A percentile compares a stretch with the other conserved stretches of the same genome.
phyloP scores from a whole-genome alignment of 2,797 vertebrate genomes.

The Hyperoplus lanceolatus region DNA sequence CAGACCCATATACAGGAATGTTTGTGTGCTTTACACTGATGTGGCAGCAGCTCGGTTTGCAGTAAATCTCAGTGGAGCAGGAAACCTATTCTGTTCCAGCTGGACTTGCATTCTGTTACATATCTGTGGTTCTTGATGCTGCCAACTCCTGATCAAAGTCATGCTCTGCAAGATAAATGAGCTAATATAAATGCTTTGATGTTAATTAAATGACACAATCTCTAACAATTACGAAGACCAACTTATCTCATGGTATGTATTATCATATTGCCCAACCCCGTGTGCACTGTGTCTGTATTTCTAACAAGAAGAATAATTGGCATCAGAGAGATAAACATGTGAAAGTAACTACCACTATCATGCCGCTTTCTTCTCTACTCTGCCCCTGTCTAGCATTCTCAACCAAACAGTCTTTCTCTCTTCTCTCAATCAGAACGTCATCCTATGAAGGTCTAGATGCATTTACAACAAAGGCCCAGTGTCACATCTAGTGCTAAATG shows the following conservation, averaged over 20 bases:
- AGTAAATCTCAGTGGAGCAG: constrained; percentile 63
- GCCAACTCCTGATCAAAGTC: constrained; percentile 78
- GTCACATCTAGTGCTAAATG: constrained; percentile 15
- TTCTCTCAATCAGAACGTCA: neutral
- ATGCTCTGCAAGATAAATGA: constrained; percentile 27
- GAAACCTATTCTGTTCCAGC: constrained; percentile 57
- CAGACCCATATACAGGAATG: neutral
- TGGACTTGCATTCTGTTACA: constrained; percentile 64
- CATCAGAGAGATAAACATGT: constrained; percentile 23
- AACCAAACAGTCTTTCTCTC: neutral
- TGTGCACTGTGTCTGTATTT: neutral
- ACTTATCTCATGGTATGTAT: neutral
- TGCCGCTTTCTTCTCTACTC: neutral
- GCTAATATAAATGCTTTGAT: neutral
- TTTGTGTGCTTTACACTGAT: constrained; percentile 40
- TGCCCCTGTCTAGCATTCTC: neutral
- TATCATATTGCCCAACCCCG: neutral
- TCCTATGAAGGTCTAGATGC: neutral
- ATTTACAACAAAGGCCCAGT: neutral
- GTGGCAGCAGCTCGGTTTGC: constrained; percentile 65
- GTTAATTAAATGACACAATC: neutral
- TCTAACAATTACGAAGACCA: no score
- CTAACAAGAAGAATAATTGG: neutral
- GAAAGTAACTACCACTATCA: constrained; percentile 18
- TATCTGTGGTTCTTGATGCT: constrained; percentile 33